Conservation (phyloP, 2,113 vertebrate genomes). For the Chionis minor region DNA sequence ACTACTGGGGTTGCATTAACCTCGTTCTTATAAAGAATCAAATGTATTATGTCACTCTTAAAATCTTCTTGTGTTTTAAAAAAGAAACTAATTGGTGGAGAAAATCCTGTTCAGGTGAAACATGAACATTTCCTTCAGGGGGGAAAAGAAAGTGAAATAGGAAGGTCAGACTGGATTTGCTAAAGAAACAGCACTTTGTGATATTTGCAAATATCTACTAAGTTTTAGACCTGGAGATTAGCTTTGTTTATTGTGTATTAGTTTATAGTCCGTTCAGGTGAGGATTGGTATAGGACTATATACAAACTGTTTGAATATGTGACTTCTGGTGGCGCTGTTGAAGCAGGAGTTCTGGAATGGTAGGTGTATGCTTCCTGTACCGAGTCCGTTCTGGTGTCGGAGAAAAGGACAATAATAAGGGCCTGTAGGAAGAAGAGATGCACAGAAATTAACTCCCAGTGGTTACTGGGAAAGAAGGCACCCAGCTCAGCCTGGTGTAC, state of each 20-base stretch:
- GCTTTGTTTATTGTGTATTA: background rate
- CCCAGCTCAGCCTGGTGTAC: background rate
- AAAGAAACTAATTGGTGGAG: background rate
- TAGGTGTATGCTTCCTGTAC: rapidly evolving
- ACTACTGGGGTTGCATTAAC: background rate
- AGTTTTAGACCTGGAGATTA: background rate
- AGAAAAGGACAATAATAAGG: background rate
- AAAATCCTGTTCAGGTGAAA: background rate
- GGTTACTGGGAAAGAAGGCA: background rate
- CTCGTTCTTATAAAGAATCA: background rate
- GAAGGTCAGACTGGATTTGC: background rate
- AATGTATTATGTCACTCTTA: background rate
- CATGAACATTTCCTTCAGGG: background rate
- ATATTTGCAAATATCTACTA: background rate
- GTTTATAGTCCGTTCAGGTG: background rate
- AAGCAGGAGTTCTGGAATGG: background rate
- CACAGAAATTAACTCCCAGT: background rate
- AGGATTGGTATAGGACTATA: background rate
- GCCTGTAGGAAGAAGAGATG: background rate
- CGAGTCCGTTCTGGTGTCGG: background rate
- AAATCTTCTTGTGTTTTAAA: background rate
- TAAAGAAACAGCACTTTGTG: background rate
- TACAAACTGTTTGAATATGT: rapidly evolving
- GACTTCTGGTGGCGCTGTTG: background rate
- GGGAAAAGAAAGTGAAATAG: background rate